Percentiles rank a stretch among this genome's conserved stretches.
phyloP scores from a whole-genome alignment of 2,113 vertebrate species.

The Pterophyllum scalare region DNA sequence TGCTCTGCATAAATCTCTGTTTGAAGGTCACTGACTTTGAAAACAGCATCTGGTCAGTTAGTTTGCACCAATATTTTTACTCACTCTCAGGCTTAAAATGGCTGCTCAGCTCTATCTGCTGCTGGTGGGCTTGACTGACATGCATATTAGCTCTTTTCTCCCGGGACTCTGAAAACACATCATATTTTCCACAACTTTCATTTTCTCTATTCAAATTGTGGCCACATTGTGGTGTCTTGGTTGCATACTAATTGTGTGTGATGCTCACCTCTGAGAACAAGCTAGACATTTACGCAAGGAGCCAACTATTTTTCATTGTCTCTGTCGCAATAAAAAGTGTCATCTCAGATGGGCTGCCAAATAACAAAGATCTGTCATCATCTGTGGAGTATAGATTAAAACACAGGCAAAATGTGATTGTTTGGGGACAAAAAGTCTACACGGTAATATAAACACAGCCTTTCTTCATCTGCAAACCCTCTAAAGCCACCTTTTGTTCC shows the following conservation, averaged over 20 bases:
- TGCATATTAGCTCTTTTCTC: constrained; percentile 72
- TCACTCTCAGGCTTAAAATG: constrained; percentile 55
- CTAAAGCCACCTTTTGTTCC: constrained; percentile 40
- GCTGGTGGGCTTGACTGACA: constrained; percentile 72
- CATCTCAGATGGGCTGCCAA: constrained; percentile 43
- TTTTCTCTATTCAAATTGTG: constrained; percentile 72
- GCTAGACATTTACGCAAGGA: constrained; percentile 27
- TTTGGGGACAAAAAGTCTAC: constrained; percentile 66
- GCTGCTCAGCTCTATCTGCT: constrained; percentile 58
- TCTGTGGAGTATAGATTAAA: constrained; percentile 66
- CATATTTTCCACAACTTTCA: constrained; percentile 72
- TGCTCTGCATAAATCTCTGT: constrained; percentile 72
- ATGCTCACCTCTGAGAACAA: constrained; percentile 65
- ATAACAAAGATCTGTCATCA: constrained; percentile 42
- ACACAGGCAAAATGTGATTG: constrained; percentile 64
- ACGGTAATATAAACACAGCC: constrained; percentile 48
- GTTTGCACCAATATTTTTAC: constrained; percentile 69
- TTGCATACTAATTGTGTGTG: constrained; percentile 75
- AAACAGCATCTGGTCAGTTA: constrained; percentile 69
- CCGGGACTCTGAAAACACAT: constrained; percentile 75
- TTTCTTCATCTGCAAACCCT: constrained; percentile 36
- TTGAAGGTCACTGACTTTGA: constrained; percentile 71
- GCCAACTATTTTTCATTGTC: constrained; percentile 49
- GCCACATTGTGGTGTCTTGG: constrained; percentile 62
- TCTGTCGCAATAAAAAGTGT: constrained; percentile 55